Percentiles rank a stretch among this genome's conserved stretches.
phyloP scores from a whole-genome alignment of 2,797 vertebrate genomes.

The Phataginus tricuspis region DNA sequence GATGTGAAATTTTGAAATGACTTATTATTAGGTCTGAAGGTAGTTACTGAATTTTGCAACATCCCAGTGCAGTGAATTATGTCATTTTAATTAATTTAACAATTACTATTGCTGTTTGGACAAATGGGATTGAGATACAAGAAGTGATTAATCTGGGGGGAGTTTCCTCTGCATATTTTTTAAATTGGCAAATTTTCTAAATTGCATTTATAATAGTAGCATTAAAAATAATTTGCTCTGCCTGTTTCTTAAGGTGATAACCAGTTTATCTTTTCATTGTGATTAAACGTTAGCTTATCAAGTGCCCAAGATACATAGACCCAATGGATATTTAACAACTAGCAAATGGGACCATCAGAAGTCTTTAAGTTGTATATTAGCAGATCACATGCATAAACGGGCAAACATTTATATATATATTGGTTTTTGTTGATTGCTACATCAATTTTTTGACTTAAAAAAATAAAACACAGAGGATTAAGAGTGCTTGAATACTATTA shows the following conservation, averaged over 20 bases:
- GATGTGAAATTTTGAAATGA: conserved; percentile 72
- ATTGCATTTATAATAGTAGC: conserved; percentile 74
- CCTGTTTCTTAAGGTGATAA: conserved; percentile 47
- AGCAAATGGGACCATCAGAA: conserved; percentile 53
- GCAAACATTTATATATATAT: conserved; percentile 67
- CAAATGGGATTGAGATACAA: conserved; percentile 28
- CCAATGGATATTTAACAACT: conserved; percentile 50
- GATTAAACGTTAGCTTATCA: conserved; percentile 52
- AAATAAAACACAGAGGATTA: conserved; percentile 66
- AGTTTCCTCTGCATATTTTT: conserved; percentile 71
- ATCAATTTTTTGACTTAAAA: conserved; percentile 56
- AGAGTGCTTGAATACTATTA: conserved; percentile 59
- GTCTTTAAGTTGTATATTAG: conserved; percentile 58
- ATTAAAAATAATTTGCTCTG: conserved; percentile 62
- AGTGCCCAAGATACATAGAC: conserved; percentile 45
- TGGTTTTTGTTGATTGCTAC: conserved; percentile 54
- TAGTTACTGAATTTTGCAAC: conserved; percentile 74
- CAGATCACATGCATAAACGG: conserved; percentile 52
- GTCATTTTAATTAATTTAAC: conserved; percentile 62
- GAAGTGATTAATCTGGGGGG: conserved; percentile 54
- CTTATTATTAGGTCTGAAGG: conserved; percentile 66
- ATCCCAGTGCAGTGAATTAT: conserved; percentile 37
- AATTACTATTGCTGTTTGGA: conserved; percentile 13
- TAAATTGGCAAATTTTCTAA: conserved; percentile 77
- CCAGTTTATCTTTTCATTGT: conserved; percentile 48